Percentiles rank a stretch among this genome's conserved stretches.
These are phyloP conservation scores for Glaucomys volans DNA, from an alignment of 2,113 vertebrate genomes.

Conservation along the genomic window DNA sequence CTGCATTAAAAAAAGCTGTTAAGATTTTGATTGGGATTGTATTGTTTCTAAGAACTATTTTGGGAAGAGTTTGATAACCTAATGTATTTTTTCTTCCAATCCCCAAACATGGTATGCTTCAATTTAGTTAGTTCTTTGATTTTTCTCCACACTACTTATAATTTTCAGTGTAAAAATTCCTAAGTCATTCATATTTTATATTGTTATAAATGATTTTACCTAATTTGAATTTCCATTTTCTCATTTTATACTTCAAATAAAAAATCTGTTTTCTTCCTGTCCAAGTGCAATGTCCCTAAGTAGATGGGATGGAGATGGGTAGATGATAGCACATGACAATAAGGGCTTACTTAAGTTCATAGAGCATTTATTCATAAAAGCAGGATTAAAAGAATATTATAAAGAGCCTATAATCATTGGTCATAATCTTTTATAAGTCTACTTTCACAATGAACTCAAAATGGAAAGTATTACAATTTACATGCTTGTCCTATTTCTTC, in stretches of 20 bases:
- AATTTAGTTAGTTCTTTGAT: background rate
- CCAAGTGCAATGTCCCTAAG: background rate
- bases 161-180: background rate
- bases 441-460: background rate
- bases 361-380: background rate
- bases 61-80: background rate
- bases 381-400: background rate
- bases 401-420: background rate
- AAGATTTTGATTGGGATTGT: background rate
- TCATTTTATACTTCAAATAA: background rate
- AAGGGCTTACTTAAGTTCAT: background rate
- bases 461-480: background rate
- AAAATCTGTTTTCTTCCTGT: background rate
- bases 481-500: background rate
- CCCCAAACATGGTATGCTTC: background rate
- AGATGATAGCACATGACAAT: background rate
- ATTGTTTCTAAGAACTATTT: background rate
- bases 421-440: background rate
- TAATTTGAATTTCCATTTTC: background rate
- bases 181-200: background rate
- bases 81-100: background rate
- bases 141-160: background rate
- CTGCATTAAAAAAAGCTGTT: background rate
- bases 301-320: background rate
- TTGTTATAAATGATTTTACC: background rate